Base-by-base conservation (phyloP, 2,888 invertebrate species). In the Lasioglossum villosulum region DNA sequence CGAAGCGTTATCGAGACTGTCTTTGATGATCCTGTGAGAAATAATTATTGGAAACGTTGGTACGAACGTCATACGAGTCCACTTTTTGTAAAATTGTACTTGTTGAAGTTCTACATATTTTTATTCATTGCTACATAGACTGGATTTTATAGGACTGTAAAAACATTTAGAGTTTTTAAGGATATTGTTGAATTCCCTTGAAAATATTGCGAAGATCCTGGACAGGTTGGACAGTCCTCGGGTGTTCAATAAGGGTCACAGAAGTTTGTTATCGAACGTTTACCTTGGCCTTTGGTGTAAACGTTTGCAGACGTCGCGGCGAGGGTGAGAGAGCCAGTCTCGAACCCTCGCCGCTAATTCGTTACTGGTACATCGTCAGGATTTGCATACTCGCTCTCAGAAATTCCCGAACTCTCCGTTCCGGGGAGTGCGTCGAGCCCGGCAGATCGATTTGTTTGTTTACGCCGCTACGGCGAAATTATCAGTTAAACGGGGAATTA, bases 351-450 rank as follows among this genome's bases (percentile, higher is more conserved):
- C 73, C 68, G 12, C 34, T 77, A 82, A 88, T 90, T 88, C 81
- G 75, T 70, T 86, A 88, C 88, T 78, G 81, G 78, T 56, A 83
- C 82, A 82, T 70, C 68, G 73, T 23, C 66, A 56, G 14, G 63
- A 89, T 90, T 89, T 86, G 83, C 89, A 89, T 89, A 83, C 85
- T 75, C 45, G 52, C 70, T 66, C 42, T 4, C 66, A 70, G 75
- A 80, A 83, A 86, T 83, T 84, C 74, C 19, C 63, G 66, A 34
- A 34, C 30, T 34, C 34, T 14, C 59, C 30, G 34, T 34, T 8
- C 10, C 52, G n/a, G 52, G 39, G 14, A 45, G 59, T 72, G 66
- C 63, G 82, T 84, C 66, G 74, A 76, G 59, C 39, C 16, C 8
- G 5, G 37, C 45, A 27, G 59, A 85, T 76, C 76, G 80, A 89